Percentiles rank a stretch among this genome's conserved stretches.
Evolutionary conservation across 2,797 vertebrate genomes (phyloP).

Genomic region (Argyrosomus regius): DNA sequence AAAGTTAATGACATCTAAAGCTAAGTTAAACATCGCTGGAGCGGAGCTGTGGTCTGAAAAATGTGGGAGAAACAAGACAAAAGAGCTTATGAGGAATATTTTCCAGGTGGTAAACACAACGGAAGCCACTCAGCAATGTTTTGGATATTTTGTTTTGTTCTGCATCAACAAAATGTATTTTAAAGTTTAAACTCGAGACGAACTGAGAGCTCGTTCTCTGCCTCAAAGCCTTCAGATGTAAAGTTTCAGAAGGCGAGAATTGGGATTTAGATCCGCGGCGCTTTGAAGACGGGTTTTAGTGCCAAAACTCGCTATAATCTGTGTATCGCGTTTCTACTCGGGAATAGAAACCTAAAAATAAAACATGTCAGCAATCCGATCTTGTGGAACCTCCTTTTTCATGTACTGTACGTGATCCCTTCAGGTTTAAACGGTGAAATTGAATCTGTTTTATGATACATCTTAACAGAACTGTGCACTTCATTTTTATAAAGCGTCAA

Average conservation of each 20-base stretch:
- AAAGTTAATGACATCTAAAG: constrained; percentile 9
- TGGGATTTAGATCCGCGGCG: constrained; percentile 37
- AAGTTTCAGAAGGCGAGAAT: constrained; percentile 44
- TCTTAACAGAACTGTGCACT: constrained; percentile 8
- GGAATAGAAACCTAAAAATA: constrained; percentile 60
- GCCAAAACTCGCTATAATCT: constrained; percentile 60
- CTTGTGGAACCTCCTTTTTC: constrained; percentile 49
- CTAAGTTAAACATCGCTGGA: neutral
- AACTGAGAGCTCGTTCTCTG: constrained; percentile 31
- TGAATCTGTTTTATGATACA: constrained; percentile 12
- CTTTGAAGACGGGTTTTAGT: constrained; percentile 58
- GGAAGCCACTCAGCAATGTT: constrained; percentile 3
- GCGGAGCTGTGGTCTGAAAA: neutral
- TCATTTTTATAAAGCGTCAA: constrained; percentile 15
- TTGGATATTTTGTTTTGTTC: constrained; percentile 7
- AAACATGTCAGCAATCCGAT: constrained; percentile 53
- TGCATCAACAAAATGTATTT: constrained; percentile 24
- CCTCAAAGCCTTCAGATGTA: constrained; percentile 49
- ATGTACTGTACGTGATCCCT: constrained; percentile 24
- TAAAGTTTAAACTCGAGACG: constrained; percentile 29
- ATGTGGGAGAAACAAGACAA: neutral
- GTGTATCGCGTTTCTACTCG: constrained; percentile 51
- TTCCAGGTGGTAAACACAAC: constrained; percentile 25
- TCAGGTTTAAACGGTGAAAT: constrained; percentile 39
- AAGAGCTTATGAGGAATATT: constrained; percentile 5